Evolutionary conservation across 2,888 invertebrate species (phyloP), one percentile per base, ranked within the genome.

Genomic region (Podotricha telesiphe): DNA sequence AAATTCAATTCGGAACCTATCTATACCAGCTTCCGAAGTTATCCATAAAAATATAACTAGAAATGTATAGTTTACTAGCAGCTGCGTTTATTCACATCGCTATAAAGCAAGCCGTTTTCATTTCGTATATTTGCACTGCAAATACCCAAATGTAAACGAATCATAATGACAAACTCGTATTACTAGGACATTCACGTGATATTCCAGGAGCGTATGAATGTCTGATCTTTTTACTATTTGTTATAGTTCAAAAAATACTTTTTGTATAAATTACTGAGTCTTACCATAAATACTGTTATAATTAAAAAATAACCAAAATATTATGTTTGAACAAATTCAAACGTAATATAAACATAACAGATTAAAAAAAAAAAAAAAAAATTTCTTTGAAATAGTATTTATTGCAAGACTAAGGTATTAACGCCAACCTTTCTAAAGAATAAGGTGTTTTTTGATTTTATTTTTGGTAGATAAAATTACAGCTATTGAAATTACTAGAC

Each of bases 91-190:
- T 55, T 69, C 65, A 20, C 62, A 62, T 62, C 61, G 22, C 61
- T 55, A 37, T 56, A 65, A 47, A 69, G 55, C 61, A 55, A 61
- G 37, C 61, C 37, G 53, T 55, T 66, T 65, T 62, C 65, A 69
- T 66, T 65, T 65, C 59, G 8, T 47, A 53, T 65, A 48, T 63
- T 63, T 67, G 58, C 66, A 45, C 34, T 62, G 56, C 55, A 48
- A 69, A 69, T 61, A 65, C 11, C 34, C n/a, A 17, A 45, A n/a
- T 63, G 68, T 40, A 56, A 51, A 34, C 50, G 62, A 65, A 66
- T 62, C 42, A 51, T 67, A 50, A 61, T 61, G 34, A 50, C 61
- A 51, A 51, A 37, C 37, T 37, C 37, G n/a, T 11, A 17, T 48
- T 42, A 11, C 20, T 45, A 20, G 45, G 61, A 61, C 34, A 20